Evolutionary conservation across 2,888 invertebrate species (phyloP), one percentile per base, ranked within the genome.

Genomic region (Alloscopus bannaensis): DNA sequence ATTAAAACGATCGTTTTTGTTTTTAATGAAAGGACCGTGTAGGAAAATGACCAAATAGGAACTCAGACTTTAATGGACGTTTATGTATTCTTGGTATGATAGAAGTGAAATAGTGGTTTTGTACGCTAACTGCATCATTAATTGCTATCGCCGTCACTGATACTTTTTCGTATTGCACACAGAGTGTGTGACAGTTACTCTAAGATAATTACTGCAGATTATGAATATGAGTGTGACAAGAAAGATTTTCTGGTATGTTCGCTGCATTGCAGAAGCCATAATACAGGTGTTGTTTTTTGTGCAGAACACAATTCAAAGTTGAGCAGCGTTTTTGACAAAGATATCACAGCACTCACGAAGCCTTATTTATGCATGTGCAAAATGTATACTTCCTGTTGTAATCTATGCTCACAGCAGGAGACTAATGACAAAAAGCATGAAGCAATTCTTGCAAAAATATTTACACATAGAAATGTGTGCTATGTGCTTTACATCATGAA

Each of bases 321-420:
- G n/a, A n/a, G n/a, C n/a, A n/a, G n/a, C n/a, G n/a, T 55, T 55
- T 55, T 55, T 59, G 59, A 59, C 59, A 59, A 59, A 29, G 59
- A 31, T 59, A 59, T 59, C 59, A 59, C 59, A 59, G 29, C 29
- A 59, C 29, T 59, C 31, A 59, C 59, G n/a, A n/a, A n/a, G n/a
- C n/a, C n/a, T n/a, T n/a, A n/a, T n/a, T n/a, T n/a, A n/a, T n/a
- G n/a, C n/a, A n/a, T n/a, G n/a, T n/a, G n/a, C n/a, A n/a, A n/a
- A n/a, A n/a, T n/a, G n/a, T n/a, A n/a, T n/a, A n/a, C n/a, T n/a
- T n/a, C n/a, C n/a, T n/a, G n/a, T n/a, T n/a, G n/a, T n/a, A n/a
- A n/a, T n/a, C n/a, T n/a, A n/a, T n/a, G n/a, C n/a, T n/a, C n/a
- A n/a, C n/a, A n/a, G n/a, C n/a, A n/a, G n/a, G n/a, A n/a, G n/a